These are phyloP conservation scores for Monoplex corrugatus DNA, from an alignment of 2,888 invertebrate species.

Conservation along the genomic window DNA sequence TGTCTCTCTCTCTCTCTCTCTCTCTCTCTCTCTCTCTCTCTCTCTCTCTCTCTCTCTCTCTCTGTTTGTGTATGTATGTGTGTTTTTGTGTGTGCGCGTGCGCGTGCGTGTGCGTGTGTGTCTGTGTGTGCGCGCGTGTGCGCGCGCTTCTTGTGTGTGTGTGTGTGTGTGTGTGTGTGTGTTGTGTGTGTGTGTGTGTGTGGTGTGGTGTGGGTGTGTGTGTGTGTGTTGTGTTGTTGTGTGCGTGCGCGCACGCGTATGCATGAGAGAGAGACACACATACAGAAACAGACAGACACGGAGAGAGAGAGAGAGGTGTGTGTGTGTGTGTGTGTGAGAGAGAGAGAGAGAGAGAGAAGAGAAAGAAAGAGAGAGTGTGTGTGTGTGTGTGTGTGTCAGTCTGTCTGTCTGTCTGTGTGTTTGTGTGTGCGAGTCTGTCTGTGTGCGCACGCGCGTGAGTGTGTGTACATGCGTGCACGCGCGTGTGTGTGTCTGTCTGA, in stretches of 20 bases:
- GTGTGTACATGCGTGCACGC: no score
- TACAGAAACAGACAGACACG: neutral
- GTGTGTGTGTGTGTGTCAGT: no score
- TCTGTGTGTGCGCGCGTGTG: neutral
- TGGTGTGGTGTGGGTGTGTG: neutral
- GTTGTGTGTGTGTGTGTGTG: slow-evolving; percentile 10
- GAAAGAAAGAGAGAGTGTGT: neutral
- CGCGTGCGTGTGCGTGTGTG: neutral
- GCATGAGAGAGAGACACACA: neutral
- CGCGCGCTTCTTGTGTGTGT: neutral
- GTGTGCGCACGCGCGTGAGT: neutral
- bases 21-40: neutral
- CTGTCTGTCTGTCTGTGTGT: no score
- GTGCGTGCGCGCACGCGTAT: neutral
- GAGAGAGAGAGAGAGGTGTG: neutral
- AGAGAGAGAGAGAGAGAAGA: neutral
- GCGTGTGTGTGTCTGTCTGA: no score
- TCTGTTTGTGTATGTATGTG: neutral
- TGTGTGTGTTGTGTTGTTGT: neutral
- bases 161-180: neutral
- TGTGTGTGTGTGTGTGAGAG: neutral
- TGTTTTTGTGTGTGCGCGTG: neutral
- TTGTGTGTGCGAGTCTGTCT: no score
- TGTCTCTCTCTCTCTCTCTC: neutral
- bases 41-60: neutral